These are phyloP conservation scores for Mythimna pallens DNA, from an alignment of 2,888 invertebrate genomes.

Conservation along the genomic window DNA sequence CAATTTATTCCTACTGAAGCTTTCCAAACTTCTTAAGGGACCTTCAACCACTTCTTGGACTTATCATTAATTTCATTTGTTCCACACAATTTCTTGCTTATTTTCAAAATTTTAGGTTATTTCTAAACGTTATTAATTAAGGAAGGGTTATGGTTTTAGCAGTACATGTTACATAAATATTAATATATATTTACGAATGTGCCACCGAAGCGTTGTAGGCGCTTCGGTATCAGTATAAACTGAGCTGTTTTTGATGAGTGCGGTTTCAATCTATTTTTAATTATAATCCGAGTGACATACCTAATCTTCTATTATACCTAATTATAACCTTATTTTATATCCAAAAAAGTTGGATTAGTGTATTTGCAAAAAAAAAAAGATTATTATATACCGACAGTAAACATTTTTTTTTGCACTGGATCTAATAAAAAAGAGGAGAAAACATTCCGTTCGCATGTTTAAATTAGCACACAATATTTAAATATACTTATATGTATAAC, in stretches of 20 bases:
- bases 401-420: too few relatives aligned
- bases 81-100: neutral
- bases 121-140: too few relatives aligned
- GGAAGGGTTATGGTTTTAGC: neutral
- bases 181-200: neutral
- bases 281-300: neutral
- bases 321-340: too few relatives aligned
- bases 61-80: conserved; percentile 22
- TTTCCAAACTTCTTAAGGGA: conserved; percentile 12
- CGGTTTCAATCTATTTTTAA: neutral
- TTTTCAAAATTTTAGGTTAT: neutral
- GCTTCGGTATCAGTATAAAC: too few relatives aligned
- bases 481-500: too few relatives aligned
- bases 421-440: too few relatives aligned
- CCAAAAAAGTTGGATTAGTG: too few relatives aligned
- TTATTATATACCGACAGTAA: too few relatives aligned
- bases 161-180: neutral
- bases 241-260: neutral
- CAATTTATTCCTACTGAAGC: conserved; percentile 17
- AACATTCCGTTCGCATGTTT: too few relatives aligned
- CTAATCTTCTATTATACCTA: too few relatives aligned
- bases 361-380: too few relatives aligned
- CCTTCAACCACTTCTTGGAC: conserved; percentile 7
- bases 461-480: too few relatives aligned
- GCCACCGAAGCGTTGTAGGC: neutral